Conservation (phyloP, 2,113 vertebrate species). For the Oryctolagus cuniculus region mOryCun1.1 NC_091435.1:70566001-70566500, state of each 20-base stretch:
- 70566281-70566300: neutral
- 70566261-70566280: neutral
- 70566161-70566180: constrained; percentile 23
- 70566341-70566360: neutral
- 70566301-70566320: neutral
- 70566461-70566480: neutral
- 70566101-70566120: neutral
- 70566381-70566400: neutral
- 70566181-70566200: constrained; percentile 62
- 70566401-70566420: neutral
- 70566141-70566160: constrained; percentile 48
- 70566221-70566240: constrained; percentile 38
- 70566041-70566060: constrained; percentile 32
- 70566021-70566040: constrained; percentile 40
- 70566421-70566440: constrained; percentile 14
- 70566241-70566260: constrained; percentile 50
- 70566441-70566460: constrained; percentile 33
- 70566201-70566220: constrained; percentile 49
- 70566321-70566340: neutral
- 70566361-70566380: neutral
- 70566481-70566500: constrained; percentile 24
- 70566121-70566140: neutral
- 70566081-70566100: neutral
- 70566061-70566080: constrained; percentile 6
- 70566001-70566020: constrained; percentile 62